These are phyloP conservation scores for Accipiter cooperii DNA, from an alignment of 2,113 vertebrate genomes.

Conservation along the genomic window DNA sequence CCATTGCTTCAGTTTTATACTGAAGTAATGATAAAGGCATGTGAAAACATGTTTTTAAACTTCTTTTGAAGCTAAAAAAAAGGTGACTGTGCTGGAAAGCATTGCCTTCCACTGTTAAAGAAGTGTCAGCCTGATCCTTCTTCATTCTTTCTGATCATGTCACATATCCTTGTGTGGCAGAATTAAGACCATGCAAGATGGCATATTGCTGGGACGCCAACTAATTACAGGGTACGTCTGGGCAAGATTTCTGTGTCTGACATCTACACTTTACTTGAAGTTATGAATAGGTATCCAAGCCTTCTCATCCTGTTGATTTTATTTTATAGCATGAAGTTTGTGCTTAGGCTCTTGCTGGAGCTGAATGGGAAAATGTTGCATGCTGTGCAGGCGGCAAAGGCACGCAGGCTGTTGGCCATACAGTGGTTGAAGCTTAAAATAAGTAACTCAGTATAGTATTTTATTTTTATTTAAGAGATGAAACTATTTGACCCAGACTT, in stretches of 20 bases:
- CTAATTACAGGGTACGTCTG: neutral
- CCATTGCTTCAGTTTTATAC: neutral
- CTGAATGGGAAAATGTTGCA: neutral
- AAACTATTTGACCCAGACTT: neutral
- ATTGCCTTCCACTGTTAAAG: neutral
- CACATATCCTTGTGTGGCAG: neutral
- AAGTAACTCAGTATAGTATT: neutral
- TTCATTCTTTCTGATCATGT: neutral
- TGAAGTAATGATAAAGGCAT: neutral
- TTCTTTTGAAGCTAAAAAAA: neutral
- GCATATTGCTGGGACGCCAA: neutral
- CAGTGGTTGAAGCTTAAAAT: neutral
- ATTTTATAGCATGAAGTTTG: neutral
- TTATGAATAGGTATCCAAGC: neutral
- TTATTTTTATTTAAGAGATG: neutral
- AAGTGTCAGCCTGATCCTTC: neutral
- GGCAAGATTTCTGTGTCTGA: neutral
- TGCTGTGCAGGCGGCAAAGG: neutral
- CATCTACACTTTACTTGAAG: neutral
- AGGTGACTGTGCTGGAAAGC: neutral
- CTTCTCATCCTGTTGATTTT: neutral
- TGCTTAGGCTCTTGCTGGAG: neutral
- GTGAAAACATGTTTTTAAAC: neutral
- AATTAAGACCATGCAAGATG: neutral
- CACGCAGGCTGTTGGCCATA: neutral